Evolutionary conservation across 2,113 vertebrate genomes (phyloP).

Genomic region (Triplophysa rosa): DNA sequence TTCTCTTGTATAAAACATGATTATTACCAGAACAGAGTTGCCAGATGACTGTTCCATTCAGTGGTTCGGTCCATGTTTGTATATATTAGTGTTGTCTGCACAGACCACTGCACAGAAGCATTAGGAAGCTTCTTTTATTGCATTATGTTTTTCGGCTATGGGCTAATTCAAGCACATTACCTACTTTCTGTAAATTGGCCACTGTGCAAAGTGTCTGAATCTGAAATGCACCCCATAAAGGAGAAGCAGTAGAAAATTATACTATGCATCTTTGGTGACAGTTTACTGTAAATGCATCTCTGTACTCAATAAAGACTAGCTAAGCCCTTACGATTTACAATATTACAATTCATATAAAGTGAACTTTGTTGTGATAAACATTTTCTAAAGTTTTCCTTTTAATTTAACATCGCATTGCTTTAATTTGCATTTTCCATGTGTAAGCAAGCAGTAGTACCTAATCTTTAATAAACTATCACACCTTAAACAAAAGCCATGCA

Average conservation of each 20-base stretch:
- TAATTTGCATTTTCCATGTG: not conserved
- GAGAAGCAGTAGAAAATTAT: not conserved
- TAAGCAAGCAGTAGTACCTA: not conserved
- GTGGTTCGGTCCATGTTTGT: not conserved
- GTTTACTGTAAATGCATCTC: not conserved
- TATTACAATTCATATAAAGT: no score
- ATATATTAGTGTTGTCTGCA: constrained; percentile 12
- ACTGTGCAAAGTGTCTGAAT: not conserved
- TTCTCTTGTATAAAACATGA: not conserved
- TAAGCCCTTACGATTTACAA: not conserved
- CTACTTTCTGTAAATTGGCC: not conserved
- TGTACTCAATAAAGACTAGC: constrained; percentile 18
- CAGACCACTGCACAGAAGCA: no score
- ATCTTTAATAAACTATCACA: not conserved
- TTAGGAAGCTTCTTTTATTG: not conserved
- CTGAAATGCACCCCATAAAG: constrained; percentile 16
- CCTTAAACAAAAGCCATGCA: not conserved
- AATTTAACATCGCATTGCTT: not conserved
- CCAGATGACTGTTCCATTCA: not conserved
- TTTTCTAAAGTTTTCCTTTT: no score
- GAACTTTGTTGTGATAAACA: no score
- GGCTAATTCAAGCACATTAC: constrained; percentile 9
- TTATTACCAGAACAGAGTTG: no score
- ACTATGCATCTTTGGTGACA: not conserved
- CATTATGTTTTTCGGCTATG: constrained; percentile 8